These are phyloP conservation scores for Alethe diademata DNA, from an alignment of 2,113 vertebrate species.

Conservation along the genomic window DNA sequence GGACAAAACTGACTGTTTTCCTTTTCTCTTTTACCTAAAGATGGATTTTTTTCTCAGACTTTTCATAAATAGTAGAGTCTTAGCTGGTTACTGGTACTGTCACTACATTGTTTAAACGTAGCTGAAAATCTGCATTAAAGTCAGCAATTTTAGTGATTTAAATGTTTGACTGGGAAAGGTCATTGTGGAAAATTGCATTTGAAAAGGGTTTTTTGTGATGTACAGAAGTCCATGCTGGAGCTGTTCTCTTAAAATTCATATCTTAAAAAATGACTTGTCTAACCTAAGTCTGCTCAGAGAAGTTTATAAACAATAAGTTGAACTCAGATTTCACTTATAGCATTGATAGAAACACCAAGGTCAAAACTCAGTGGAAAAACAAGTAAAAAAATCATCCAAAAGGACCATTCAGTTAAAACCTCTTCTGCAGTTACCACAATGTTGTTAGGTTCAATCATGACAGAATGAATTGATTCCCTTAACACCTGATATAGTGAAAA, in stretches of 20 bases:
- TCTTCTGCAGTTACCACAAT: background rate
- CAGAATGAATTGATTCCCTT: slow-evolving; percentile 21
- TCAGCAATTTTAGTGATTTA: background rate
- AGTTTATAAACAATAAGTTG: background rate
- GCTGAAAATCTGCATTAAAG: background rate
- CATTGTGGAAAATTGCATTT: background rate
- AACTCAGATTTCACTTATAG: background rate
- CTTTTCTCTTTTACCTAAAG: background rate
- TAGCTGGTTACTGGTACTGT: background rate
- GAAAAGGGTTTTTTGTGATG: background rate
- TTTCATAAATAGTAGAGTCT: background rate
- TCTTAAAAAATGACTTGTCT: background rate
- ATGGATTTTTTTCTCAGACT: background rate
- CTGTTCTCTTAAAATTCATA: background rate
- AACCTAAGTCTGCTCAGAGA: background rate
- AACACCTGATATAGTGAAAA: background rate
- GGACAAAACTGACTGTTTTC: background rate
- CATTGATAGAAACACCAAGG: background rate
- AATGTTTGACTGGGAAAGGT: background rate
- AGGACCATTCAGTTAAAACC: background rate
- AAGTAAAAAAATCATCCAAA: background rate
- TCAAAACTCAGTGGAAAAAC: background rate
- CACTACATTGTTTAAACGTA: background rate
- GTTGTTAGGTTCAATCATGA: background rate
- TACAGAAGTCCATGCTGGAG: background rate